Evolutionary conservation across 2,888 invertebrate genomes (phyloP), one percentile per base, ranked within the genome.

Genomic region (Parnassius mnemosyne): DNA sequence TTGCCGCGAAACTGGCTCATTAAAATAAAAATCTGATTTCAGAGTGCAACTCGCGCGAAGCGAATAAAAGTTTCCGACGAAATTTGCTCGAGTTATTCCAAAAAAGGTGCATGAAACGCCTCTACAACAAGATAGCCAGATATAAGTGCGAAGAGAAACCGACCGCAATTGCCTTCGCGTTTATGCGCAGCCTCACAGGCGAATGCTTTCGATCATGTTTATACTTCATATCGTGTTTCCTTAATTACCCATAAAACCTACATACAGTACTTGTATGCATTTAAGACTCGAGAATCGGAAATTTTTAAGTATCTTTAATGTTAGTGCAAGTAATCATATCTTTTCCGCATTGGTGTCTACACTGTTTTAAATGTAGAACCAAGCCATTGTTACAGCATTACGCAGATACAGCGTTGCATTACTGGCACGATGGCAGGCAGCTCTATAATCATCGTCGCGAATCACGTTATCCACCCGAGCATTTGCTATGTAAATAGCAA

Each of bases 41-140:
- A 74, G 87, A 90, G 88, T 89, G 86, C 87, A 88, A 79, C 82
- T 80, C 79, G 85, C 84, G 83, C 84, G 81, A 79, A 83, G 81
- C 75, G 72, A 86, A 88, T 89, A 89, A 89, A 90, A 87, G 82
- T 87, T 87, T 83, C 81, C 85, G 77, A 81, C 82, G 80, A 90
- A 90, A 84, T 89, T 90, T 90, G 90, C 90, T 89, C 89, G 89
- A 89, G 86, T 89, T 90, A 89, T 83, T 84, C 89, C 89, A 89
- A 89, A 90, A 89, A 89, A 88, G 89, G 89, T 76, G 78, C 76
- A 79, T 80, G 83, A 77, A 87, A 85, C 87, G 87, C 88, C 86
- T 85, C 81, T 76, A 74, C 79, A 71, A 75, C 80, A 76, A 81
- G 87, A 87, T 86, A 78, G 76, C 77, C 77, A 80, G 87, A 86